phyloP scores from a whole-genome alignment of 2,888 invertebrate species.

The Machimus rusticus region DNA sequence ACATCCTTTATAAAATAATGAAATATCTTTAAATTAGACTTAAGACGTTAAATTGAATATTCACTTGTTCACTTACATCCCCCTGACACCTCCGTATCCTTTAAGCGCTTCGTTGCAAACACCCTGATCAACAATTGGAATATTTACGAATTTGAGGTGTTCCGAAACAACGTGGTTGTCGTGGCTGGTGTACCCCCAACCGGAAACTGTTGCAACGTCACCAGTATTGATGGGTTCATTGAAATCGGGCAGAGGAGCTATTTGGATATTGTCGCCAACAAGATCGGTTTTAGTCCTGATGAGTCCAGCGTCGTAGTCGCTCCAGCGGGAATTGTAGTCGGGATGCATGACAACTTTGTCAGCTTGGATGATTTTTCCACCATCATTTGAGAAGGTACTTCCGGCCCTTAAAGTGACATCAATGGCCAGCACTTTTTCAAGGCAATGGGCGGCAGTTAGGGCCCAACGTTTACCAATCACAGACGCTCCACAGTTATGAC shows the following conservation, averaged over 20 bases:
- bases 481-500: conserved; percentile 46
- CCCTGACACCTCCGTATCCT: conserved; percentile 38
- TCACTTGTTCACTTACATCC: conserved; percentile 42
- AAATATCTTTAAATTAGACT: neutral
- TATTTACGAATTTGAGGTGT: conserved; percentile 38
- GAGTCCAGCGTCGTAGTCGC: conserved; percentile 44
- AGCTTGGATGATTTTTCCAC: conserved; percentile 42
- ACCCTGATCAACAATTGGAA: conserved; percentile 43
- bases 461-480: conserved; percentile 43
- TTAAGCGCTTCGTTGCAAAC: conserved; percentile 41
- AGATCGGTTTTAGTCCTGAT: conserved; percentile 41
- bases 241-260: conserved; percentile 9
- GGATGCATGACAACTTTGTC: conserved; percentile 36
- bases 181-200: conserved; percentile 44
- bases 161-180: conserved; percentile 34
- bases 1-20: conserved; percentile 35
- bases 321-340: conserved; percentile 42
- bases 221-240: conserved; percentile 28
- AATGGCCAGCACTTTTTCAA: conserved; percentile 24
- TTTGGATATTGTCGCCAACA: conserved; percentile 40
- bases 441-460: conserved; percentile 47
- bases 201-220: conserved; percentile 41
- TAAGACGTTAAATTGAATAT: neutral
- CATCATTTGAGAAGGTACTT: conserved; percentile 36
- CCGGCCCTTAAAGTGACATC: conserved; percentile 43